Evolutionary conservation across 2,888 invertebrate species (phyloP).

Genomic region (Tipula unca): DNA sequence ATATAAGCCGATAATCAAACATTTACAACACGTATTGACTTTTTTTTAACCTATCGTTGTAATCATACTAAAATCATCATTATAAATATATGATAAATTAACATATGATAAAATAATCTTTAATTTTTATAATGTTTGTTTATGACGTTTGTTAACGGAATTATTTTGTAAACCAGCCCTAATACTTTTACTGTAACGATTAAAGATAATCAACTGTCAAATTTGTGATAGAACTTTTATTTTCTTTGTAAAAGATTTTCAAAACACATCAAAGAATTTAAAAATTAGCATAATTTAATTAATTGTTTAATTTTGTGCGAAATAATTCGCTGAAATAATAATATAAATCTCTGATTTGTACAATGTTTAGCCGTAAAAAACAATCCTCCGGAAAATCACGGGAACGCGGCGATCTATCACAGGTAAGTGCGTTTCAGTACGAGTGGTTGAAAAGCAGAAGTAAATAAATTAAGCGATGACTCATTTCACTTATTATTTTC

Average conservation of each 20-base stretch:
- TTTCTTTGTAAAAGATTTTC: background rate
- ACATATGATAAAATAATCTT: too few relatives aligned
- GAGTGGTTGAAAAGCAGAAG: background rate
- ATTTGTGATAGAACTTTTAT: background rate
- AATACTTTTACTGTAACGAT: background rate
- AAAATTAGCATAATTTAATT: background rate
- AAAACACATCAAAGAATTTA: background rate
- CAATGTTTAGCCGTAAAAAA: constrained; percentile 37
- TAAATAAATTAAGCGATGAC: background rate
- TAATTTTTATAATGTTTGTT: background rate
- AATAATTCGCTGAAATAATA: background rate
- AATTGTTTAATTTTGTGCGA: background rate
- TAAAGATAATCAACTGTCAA: background rate
- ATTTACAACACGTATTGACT: too few relatives aligned
- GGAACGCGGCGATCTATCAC: constrained; percentile 35
- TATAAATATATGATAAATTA: too few relatives aligned
- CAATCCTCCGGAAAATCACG: constrained; percentile 34
- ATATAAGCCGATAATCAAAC: too few relatives aligned
- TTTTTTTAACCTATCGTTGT: too few relatives aligned
- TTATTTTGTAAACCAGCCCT: background rate
- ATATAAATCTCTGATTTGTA: background rate
- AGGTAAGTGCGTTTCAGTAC: constrained; percentile 30
- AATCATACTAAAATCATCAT: background rate
- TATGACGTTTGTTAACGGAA: background rate
- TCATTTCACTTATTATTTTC: background rate